Evolutionary conservation across 2,113 vertebrate genomes (phyloP), one percentile per base, ranked within the genome.

Genomic region (Peucedramus taeniatus): DNA sequence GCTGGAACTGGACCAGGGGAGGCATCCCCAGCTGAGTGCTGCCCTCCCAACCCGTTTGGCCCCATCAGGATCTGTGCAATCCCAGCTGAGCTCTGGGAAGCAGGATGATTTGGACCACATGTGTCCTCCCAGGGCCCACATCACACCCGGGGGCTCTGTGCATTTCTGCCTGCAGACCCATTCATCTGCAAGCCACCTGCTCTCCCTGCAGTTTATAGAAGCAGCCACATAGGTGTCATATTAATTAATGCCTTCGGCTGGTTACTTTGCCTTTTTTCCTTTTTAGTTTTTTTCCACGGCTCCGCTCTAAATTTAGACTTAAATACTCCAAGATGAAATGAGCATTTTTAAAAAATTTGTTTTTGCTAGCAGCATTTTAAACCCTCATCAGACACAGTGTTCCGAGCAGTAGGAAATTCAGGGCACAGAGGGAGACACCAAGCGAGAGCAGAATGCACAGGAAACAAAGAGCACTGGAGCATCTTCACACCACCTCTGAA

Each of bases 241-340:
- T 63, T 86, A 97, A 96, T 94, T 69, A 95, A 93, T 75, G 83
- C 86, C 74, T 84, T 70, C 0, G 9, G 70, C 66, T 90, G 76
- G 53, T 83, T 92, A 91, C 92, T 71, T 87, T 87, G 59, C 59
- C 78, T 78, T 88, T 68, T 91, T 87, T 39, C 51, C 12, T 66
- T 83, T 60, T 72, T 30, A 8, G 12, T 68, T 84, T 65, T 74
- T 85, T 68, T 3, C 21, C 37, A 68, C 11, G 60, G 50, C 31
- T 90, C 35, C 0, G 0, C 31, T 68, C 88, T 95, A 93, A 93
- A 95, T 96, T 94, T 96, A 96, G 91, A 31, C 50, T 92, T 90
- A 95, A 95, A 79, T 70, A 96, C 57, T 80, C 50, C 35, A 70
- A 74, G 90, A 80, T 75, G 59, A 96, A 94, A 92, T 5, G 1